Evolutionary conservation across 2,797 vertebrate genomes (phyloP), one percentile per base, ranked within the genome.

Genomic region (Poeciliopsis presidionis): DNA sequence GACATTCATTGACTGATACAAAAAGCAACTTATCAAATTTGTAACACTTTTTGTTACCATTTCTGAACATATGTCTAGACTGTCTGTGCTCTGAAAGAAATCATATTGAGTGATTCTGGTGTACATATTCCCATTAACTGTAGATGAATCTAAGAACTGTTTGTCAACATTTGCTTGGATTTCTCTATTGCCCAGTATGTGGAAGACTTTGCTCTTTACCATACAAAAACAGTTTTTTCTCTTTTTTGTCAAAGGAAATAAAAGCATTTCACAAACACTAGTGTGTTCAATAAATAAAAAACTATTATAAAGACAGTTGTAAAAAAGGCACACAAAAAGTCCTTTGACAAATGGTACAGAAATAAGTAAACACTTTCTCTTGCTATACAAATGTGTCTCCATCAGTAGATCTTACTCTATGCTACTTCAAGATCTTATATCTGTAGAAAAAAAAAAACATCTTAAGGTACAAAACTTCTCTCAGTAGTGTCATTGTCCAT

Each of bases 251-350:
- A 89, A 92, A 89, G 84, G 91, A 92, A 89, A 70, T 87, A 89
- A 95, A 95, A 93, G 93, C 86, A 94, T 93, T 91, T 93, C 90
- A 92, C 94, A 92, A 90, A 95, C 94, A 95, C 94, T 95, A 96
- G 93, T 95, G 95, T 90, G 95, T 93, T 96, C 93, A 95, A 95
- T 96, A 96, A 96, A 96, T 96, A 91, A 93, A 94, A 95, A 94
- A 97, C 96, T 96, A 95, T 95, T 97, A 92, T 95, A 98, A 98
- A 97, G 98, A 97, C 94, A 95, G 96, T 97, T 95, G 97, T 97
- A 98, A 99, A 99, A 97, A 99, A 99, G 98, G 98, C 98, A 99
- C 98, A 99, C 96, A 96, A 94, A 69, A 94, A 97, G 97, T 98
- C 96, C 95, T 97, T 96, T 96, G 97, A 99, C 97, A 97, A 97